Evolutionary conservation across 2,888 invertebrate species (phyloP), one percentile per base, ranked within the genome.

Genomic region (Odontocolon sp.): DNA sequence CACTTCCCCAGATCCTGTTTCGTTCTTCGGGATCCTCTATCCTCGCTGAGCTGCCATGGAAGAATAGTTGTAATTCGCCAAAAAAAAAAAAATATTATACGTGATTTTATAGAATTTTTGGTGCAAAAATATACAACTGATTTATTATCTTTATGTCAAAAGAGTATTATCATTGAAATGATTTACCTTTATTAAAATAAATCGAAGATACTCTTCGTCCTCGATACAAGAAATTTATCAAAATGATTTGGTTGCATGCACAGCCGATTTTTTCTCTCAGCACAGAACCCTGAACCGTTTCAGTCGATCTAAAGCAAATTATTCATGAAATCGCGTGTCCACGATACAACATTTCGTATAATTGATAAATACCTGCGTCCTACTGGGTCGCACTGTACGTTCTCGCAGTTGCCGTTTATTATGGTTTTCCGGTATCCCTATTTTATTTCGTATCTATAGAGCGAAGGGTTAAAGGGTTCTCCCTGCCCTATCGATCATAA

Each of bases 1-100:
- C 59, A 59, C 59, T 59, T 26, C 87, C 87, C 87, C 86, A 87
- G 83, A 83, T 81, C 85, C 85, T 85, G 85, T 87, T 84, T 85
- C 84, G 85, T 85, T 81, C 83, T 83, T 85, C 85, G 78, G 81
- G 78, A 84, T 85, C 83, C 85, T 85, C 85, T 28, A 42, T 31
- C 18, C 31, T 42, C n/a, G 36, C 52, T 16, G 50, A 21, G 6
- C 11, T 47, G n/a, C n/a, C n/a, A n/a, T n/a, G n/a, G n/a, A n/a
- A n/a, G n/a, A n/a, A n/a, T n/a, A n/a, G n/a, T n/a, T n/a, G n/a
- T n/a, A n/a, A n/a, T 45, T 45, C 45, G n/a, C 23, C 26, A 21
- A 4, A 42, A 42, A 18, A 42, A 42, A 8, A 21, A 8, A 18
- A 45, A 16, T 45, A n/a, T 8, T n/a, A 16, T 45, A 16, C 16